A percentile compares a stretch with the other conserved stretches of the same genome.
Conservation (phyloP, 2,113 vertebrate species). For the Actinemys pallida region DNA sequence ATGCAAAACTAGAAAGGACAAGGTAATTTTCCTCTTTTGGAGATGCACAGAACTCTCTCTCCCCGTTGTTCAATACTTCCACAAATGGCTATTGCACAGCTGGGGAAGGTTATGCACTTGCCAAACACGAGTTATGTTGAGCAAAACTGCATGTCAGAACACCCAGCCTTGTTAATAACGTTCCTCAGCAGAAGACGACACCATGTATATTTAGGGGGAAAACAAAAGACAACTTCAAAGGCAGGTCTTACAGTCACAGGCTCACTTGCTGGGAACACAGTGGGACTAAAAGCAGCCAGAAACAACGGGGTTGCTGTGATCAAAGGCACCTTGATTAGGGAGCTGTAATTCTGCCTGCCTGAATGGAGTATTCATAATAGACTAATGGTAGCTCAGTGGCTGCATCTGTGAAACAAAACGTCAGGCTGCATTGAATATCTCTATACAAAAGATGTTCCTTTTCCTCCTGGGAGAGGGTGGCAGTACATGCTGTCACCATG, state of each 20-base stretch:
- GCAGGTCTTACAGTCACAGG: background rate
- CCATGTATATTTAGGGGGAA: background rate
- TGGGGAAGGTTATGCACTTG: background rate
- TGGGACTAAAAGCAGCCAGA: conserved; percentile 43
- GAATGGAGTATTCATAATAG: conserved; percentile 15
- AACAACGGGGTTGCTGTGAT: conserved; percentile 17
- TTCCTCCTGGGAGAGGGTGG: background rate
- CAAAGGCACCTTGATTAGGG: conserved; percentile 38
- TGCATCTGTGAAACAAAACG: background rate
- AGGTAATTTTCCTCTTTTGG: background rate
- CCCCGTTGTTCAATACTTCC: background rate
- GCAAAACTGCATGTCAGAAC: background rate
- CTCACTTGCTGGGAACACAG: background rate
- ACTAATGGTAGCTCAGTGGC: background rate
- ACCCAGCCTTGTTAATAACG: conserved; percentile 14
- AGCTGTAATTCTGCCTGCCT: background rate
- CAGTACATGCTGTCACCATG: background rate
- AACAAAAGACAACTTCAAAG: conserved; percentile 31
- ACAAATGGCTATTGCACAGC: background rate
- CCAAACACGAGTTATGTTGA: background rate
- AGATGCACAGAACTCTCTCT: background rate
- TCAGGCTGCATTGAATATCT: background rate
- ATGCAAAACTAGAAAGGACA: background rate
- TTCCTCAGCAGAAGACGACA: background rate
- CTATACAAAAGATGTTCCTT: background rate